Conservation (phyloP, 2,113 vertebrate genomes). For the Cottus gobio region DNA sequence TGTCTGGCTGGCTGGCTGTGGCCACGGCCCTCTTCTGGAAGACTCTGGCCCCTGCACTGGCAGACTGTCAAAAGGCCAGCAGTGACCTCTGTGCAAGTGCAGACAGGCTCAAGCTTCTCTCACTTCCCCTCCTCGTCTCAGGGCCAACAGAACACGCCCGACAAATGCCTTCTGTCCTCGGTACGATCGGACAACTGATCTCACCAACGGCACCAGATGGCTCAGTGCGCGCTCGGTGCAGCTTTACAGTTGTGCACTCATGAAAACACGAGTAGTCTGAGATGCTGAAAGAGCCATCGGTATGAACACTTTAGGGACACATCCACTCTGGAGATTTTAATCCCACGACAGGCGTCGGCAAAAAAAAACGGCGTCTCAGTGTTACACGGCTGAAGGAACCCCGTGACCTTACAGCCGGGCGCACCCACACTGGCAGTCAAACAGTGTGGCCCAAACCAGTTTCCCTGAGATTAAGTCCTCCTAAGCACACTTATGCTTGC, state of each 20-base stretch:
- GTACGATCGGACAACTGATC: conserved; percentile 33
- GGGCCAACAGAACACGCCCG: conserved; percentile 45
- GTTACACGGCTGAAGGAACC: conserved; percentile 64
- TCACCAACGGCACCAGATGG: conserved; percentile 23
- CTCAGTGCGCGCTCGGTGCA: conserved; percentile 35
- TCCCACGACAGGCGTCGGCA: no score
- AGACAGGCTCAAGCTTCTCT: conserved; percentile 63
- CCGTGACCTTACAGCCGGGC: conserved; percentile 63
- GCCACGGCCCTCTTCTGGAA: conserved; percentile 83
- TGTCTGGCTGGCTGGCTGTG: conserved; percentile 77
- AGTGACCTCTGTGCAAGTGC: conserved; percentile 72
- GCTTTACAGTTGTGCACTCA: conserved; percentile 29
- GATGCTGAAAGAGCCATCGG: conserved; percentile 20
- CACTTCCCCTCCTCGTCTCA: conserved; percentile 39
- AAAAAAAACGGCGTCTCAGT: conserved; percentile 33
- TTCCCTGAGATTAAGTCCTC: conserved; percentile 81
- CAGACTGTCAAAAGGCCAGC: conserved; percentile 72
- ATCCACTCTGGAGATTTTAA: no score
- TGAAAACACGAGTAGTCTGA: conserved; percentile 11
- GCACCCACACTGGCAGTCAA: conserved; percentile 53
- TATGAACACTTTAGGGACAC: conserved; percentile 27
- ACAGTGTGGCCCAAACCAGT: conserved; percentile 72
- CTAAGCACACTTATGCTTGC: conserved; percentile 80
- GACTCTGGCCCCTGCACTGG: conserved; percentile 76
- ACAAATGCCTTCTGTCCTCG: conserved; percentile 23